A percentile compares a stretch with the other conserved stretches of the same genome.
These are phyloP conservation scores for Tinamus guttatus DNA, from an alignment of 2,113 vertebrate species.

Conservation along the genomic window DNA sequence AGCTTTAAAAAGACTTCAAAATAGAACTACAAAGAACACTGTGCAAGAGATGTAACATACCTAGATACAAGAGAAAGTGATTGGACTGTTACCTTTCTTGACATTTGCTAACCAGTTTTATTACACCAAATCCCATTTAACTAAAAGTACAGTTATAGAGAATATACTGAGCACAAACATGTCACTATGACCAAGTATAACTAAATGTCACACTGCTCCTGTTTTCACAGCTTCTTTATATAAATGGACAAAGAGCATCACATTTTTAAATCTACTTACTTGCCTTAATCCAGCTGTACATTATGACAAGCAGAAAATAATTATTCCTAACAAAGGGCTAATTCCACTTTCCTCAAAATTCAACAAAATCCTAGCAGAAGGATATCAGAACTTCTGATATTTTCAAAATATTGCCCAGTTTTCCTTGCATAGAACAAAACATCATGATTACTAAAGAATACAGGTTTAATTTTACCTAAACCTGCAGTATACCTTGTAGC, in stretches of 20 bases:
- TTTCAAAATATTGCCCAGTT: background rate
- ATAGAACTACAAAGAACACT: background rate
- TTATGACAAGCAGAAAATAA: background rate
- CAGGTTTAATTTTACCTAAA: background rate
- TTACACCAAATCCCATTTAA: constrained; percentile 7
- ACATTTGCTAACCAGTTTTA: background rate
- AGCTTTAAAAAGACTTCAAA: background rate
- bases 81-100: background rate
- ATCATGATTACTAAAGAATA: background rate
- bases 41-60: background rate
- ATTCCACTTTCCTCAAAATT: background rate
- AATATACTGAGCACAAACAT: background rate
- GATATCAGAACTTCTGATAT: background rate
- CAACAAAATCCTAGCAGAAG: background rate
- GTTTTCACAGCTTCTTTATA: background rate
- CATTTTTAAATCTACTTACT: background rate
- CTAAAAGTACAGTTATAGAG: background rate
- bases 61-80: background rate
- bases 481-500: background rate
- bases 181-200: background rate
- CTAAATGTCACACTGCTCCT: background rate
- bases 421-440: background rate
- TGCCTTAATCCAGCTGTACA: background rate
- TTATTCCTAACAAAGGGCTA: background rate
- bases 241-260: background rate